phyloP scores from a whole-genome alignment of 2,797 vertebrate genomes.

The Tauraco hartlaubi region DNA sequence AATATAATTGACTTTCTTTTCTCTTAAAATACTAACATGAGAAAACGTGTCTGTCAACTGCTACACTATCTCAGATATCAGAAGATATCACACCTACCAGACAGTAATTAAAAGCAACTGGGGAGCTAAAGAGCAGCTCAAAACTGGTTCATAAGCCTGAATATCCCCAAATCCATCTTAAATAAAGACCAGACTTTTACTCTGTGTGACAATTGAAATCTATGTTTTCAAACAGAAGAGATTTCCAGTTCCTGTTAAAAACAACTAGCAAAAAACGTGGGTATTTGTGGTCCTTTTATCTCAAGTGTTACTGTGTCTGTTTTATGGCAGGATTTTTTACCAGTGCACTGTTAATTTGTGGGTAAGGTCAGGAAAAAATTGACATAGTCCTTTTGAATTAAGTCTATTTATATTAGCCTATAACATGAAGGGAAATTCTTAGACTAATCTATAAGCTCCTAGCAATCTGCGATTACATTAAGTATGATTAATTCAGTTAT shows the following conservation, averaged over 20 bases:
- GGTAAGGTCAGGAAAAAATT: not conserved
- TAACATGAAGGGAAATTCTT: not conserved
- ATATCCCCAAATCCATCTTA: not conserved
- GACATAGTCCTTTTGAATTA: not conserved
- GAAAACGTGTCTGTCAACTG: not conserved
- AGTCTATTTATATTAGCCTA: not conserved
- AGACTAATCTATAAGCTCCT: not conserved
- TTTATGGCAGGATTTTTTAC: not conserved
- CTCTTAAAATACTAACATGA: not conserved
- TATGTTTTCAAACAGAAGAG: not conserved
- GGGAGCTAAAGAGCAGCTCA: not conserved
- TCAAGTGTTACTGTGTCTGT: not conserved
- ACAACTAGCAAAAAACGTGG: accelerated
- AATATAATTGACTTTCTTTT: not conserved
- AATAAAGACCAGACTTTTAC: not conserved
- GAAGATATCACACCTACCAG: not conserved
- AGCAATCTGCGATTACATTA: not conserved
- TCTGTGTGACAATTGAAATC: not conserved
- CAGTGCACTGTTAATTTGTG: not conserved
- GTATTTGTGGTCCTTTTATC: not conserved
- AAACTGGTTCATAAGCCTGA: not conserved
- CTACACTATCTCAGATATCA: not conserved
- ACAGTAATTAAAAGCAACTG: not conserved
- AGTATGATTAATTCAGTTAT: conserved; percentile 26
- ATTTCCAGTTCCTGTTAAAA: not conserved